Conservation (phyloP, 2,888 invertebrate species). For the Prenolepis imparis region DNA sequence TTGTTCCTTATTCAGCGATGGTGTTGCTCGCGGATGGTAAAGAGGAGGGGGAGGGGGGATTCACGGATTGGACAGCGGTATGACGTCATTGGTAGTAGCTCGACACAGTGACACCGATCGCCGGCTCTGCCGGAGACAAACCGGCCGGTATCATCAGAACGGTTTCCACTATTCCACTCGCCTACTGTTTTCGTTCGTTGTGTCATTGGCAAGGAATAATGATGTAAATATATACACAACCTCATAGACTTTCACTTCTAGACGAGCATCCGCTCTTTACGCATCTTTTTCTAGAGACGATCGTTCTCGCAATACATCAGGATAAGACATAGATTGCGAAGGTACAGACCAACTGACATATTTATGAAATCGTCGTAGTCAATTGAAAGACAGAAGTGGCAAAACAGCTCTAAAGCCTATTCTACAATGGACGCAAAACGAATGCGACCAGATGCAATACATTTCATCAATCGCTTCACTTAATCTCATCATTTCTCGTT, state of each 20-base stretch:
- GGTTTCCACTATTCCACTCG: slow-evolving; percentile 49
- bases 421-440: too few species aligned
- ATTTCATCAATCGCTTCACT: too few species aligned
- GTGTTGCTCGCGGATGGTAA: slow-evolving; percentile 42
- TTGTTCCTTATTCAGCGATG: slow-evolving; percentile 71
- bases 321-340: slow-evolving; percentile 13
- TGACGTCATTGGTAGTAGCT: slow-evolving; percentile 77
- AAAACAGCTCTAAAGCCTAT: slow-evolving; percentile 6
- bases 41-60: slow-evolving; percentile 31
- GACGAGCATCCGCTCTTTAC: slow-evolving; percentile 20
- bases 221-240: slow-evolving; percentile 25
- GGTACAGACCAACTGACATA: background rate
- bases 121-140: slow-evolving; percentile 63
- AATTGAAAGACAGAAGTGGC: slow-evolving; percentile 21
- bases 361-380: slow-evolving; percentile 43
- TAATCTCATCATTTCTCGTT: too few species aligned
- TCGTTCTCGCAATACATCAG: slow-evolving; percentile 23
- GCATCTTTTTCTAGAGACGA: slow-evolving; percentile 4
- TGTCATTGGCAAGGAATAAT: slow-evolving; percentile 39
- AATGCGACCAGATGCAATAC: too few species aligned
- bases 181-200: slow-evolving; percentile 35
- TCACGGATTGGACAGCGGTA: slow-evolving; percentile 65
- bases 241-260: slow-evolving; percentile 38
- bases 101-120: slow-evolving; percentile 82
- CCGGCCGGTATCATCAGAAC: slow-evolving; percentile 57